Evolutionary conservation across 2,113 vertebrate species (phyloP).

Genomic region (Scartelaos histophorus): DNA sequence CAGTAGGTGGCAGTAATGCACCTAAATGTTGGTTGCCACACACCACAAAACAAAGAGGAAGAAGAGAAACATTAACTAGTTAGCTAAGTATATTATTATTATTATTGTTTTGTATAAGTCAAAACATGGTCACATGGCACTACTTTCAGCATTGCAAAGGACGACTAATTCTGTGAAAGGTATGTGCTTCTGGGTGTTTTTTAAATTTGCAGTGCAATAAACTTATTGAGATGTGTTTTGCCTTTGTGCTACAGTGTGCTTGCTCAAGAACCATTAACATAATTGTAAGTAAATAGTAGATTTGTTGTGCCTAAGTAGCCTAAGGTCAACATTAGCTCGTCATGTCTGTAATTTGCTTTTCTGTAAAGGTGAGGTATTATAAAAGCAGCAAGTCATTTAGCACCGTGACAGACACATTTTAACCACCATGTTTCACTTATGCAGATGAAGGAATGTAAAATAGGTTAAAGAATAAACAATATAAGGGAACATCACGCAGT

Average conservation of each 20-base stretch:
- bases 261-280: constrained; percentile 17
- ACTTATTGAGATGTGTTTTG: not conserved
- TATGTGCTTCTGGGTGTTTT: not conserved
- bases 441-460: constrained; percentile 11
- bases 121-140: not conserved
- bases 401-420: constrained; percentile 39
- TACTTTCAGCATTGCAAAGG: not conserved
- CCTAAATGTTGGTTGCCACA: too few species aligned
- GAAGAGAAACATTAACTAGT: too few species aligned
- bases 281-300: constrained; percentile 46
- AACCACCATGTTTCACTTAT: constrained; percentile 22
- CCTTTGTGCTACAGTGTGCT: constrained; percentile 7
- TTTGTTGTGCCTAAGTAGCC: constrained; percentile 42
- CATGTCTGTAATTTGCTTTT: constrained; percentile 36
- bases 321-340: constrained; percentile 47
- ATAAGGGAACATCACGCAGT: constrained; percentile 29
- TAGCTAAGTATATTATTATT: not conserved
- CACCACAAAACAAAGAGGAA: too few species aligned
- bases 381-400: constrained; percentile 37
- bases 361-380: constrained; percentile 15
- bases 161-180: not conserved
- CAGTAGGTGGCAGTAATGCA: too few species aligned
- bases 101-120: not conserved
- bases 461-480: constrained; percentile 48
- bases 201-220: not conserved